Base-by-base conservation (phyloP, 2,797 vertebrate species). In the Petrocephalus schoutedeni region DNA sequence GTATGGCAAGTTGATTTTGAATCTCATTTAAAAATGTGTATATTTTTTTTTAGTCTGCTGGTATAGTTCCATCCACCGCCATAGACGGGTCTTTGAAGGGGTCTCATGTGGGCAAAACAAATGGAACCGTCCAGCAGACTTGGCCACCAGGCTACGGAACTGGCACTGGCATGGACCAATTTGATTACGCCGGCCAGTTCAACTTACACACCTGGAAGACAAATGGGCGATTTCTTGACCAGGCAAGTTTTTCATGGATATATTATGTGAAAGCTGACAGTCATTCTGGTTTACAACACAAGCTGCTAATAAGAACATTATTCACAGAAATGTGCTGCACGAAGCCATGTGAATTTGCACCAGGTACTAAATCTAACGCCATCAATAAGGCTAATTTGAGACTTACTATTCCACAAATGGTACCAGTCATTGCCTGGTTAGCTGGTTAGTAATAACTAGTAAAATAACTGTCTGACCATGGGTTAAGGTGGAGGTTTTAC, bases 171-270 rank as follows among this genome's bases (percentile, higher is more conserved):
- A 41, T 71, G 23, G 21, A n/a, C 9, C 10, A 82, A 21, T 14
- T 56, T 86, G n/a, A 91, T 88, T 67, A 90, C 32, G 80, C 89
- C 1, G 86, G 89, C 3, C 84, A 83, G 7, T 82, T 59, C 41
- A 32, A 86, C 16, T 0, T 90, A 28, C 89, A 93, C 87, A 92
- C 89, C 10, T 94, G 92, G 93, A 90, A 86, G 83, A 92, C 89
- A 23, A 94, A 92, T 19, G 88, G 87, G 1, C 56, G 83, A n/a
- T 92, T 90, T 57, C 85, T 94, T n/a, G 88, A 89, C 8, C 89
- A 90, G 86, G 93, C 93, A 87, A 90, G 88, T 19, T 21, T 82
- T 32, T 19, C 23, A 32, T 49, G 5, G 41, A 86, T 8, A 41
- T 12, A 36, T 86, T 16, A 59, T 16, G 51, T 84, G n/a, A 23